Base-by-base conservation (phyloP, 2,797 vertebrate species). In the Catamblyrhynchus diadema region DNA sequence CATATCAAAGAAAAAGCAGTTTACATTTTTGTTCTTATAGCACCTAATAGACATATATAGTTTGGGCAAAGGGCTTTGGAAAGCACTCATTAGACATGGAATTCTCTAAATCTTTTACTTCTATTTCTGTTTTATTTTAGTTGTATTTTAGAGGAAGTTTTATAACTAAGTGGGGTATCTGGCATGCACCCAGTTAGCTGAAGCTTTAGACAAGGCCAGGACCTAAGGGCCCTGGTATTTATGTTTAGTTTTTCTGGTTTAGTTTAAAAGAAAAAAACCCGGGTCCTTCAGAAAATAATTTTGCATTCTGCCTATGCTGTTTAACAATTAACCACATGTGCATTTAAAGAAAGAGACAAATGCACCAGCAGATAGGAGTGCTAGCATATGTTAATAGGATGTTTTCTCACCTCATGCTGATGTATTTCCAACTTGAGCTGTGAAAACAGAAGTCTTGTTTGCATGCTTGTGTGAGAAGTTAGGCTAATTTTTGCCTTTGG, bases 101-200 rank as follows among this genome's bases (percentile, higher is more conserved):
- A 78, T 75, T 24, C 25, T 88, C 84, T 60, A 51, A 33, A 86
- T 39, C 4, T 35, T 92, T 93, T 41, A 42, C 5, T 35, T 92
- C 93, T n/a, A 39, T 91, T 53, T 77, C 17, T 60, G 28, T 94
- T 94, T 72, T 86, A 88, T 78, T 96, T 89, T 78, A 92, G 62
- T 33, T 75, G 10, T 50, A 74, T 62, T 93, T 86, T 61, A 65
- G 75, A 94, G 86, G 74, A 86, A 75, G 16, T 94, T 96, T 96
- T 87, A 60, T 57, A 90, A 89, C 39, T 18, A 39, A 97, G 54
- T 73, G 78, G 33, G 73, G 28, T 80, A 56, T 94, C 97, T 94
- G 93, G 70, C 59, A 42, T 56, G 62, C 57, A 69, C 4, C 48
- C 62, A 74, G 5, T 45, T 74, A 70, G 39, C 65, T 70, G 51